These are phyloP conservation scores for Sinocyclocheilus rhinocerous DNA, from an alignment of 2,113 vertebrate species.

Conservation along the genomic window DNA sequence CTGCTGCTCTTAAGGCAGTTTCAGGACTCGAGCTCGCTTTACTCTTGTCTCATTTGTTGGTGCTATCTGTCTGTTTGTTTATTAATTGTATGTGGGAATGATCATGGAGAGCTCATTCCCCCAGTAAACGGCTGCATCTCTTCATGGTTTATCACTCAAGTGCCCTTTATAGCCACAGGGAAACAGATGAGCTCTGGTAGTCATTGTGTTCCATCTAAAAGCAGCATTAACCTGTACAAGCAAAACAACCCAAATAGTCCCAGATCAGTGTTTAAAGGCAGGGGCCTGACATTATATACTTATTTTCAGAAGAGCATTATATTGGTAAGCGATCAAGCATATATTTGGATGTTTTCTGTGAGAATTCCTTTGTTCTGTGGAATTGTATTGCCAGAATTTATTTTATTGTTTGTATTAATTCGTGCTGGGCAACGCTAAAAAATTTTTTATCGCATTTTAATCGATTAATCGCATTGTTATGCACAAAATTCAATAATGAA, in stretches of 20 bases:
- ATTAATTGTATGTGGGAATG: constrained; percentile 3
- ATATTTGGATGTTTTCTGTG: background rate
- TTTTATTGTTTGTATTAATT: background rate
- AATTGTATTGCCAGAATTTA: background rate
- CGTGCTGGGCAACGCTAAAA: no score
- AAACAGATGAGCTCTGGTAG: constrained; percentile 25
- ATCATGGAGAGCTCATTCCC: background rate
- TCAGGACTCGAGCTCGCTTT: background rate
- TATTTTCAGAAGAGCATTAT: background rate
- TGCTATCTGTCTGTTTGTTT: constrained; percentile 32
- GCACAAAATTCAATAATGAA: no score
- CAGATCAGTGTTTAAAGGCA: constrained; percentile 7
- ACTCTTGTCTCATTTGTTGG: constrained; percentile 19
- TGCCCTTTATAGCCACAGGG: constrained; percentile 14
- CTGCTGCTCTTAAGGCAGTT: constrained; percentile 32
- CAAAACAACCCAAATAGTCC: background rate
- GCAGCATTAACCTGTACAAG: background rate
- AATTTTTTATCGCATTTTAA: no score
- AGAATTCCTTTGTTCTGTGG: no score
- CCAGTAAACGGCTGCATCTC: background rate
- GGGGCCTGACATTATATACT: background rate
- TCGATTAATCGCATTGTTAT: no score
- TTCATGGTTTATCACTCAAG: constrained; percentile 25
- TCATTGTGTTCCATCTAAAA: background rate
- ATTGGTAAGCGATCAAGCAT: background rate